These are phyloP conservation scores for Psammodynastes pulverulentus DNA, from an alignment of 2,113 vertebrate species.

Conservation along the genomic window DNA sequence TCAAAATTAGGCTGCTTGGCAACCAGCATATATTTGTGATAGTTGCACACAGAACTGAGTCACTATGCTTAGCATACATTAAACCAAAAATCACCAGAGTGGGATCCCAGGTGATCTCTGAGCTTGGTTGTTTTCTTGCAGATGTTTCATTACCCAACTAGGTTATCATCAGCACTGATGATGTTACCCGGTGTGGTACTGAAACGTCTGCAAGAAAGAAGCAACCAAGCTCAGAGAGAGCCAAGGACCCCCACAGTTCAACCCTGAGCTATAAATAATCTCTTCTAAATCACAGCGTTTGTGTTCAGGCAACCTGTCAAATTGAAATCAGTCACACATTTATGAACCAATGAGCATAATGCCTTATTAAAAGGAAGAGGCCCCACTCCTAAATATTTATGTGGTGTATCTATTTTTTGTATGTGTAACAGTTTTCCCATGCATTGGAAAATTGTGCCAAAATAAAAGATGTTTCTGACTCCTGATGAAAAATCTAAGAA, in stretches of 20 bases:
- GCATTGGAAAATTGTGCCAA: neutral
- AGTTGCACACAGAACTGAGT: neutral
- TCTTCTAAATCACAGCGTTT: neutral
- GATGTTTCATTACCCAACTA: no score
- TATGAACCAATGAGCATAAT: neutral
- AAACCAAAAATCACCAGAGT: neutral
- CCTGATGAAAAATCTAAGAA: neutral
- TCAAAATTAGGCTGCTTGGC: no score
- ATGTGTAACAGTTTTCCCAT: neutral
- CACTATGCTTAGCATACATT: neutral
- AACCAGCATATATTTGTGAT: neutral
- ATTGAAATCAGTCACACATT: neutral
- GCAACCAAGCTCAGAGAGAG: no score
- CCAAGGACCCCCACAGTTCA: no score
- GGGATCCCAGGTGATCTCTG: neutral
- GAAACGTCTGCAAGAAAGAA: no score
- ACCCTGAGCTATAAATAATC: no score
- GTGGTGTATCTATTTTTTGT: neutral
- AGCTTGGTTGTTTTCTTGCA: no score
- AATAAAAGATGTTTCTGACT: neutral
- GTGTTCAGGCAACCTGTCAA: neutral
- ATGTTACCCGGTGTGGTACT: no score
- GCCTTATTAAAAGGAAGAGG: neutral
- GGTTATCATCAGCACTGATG: no score
- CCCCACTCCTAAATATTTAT: neutral